Evolutionary conservation across 1,140 invertebrate genomes (phyloP).

Genomic region (Agraylea sexmaculata): DNA sequence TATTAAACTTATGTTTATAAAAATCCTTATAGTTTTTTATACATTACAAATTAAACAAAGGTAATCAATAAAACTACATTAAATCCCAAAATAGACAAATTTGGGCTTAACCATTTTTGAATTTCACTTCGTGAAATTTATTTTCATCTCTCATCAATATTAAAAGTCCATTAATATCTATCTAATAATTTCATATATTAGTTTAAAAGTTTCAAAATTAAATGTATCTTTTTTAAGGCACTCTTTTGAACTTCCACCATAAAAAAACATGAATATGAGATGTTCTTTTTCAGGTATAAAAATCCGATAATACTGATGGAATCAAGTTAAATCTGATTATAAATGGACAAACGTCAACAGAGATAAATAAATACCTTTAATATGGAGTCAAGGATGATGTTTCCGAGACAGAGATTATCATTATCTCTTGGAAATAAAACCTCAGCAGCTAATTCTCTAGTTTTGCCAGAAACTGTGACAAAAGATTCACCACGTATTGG

Average conservation of each 20-base stretch:
- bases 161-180: background rate
- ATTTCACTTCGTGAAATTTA: background rate
- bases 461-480: constrained; percentile 52
- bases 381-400: constrained; percentile 74
- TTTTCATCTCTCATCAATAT: background rate
- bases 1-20: background rate
- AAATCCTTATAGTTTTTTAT: background rate
- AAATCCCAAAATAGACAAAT: too few relatives aligned
- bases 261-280: constrained; percentile 5
- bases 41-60: background rate
- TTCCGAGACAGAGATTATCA: constrained; percentile 70
- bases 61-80: background rate
- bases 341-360: too few relatives aligned
- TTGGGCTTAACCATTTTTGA: background rate
- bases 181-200: background rate
- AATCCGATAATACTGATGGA: constrained; percentile 3
- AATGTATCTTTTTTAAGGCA: constrained; percentile 3
- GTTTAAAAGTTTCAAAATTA: constrained; percentile 7
- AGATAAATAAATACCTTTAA: constrained; percentile 60
- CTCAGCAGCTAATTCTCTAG: constrained; percentile 71
- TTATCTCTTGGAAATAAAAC: constrained; percentile 74
- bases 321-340: too few relatives aligned
- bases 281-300: background rate
- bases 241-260: background rate
- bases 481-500: constrained; percentile 48